Evolutionary conservation across 2,113 vertebrate genomes (phyloP).

Genomic region (Neomonachus schauinslandi): DNA sequence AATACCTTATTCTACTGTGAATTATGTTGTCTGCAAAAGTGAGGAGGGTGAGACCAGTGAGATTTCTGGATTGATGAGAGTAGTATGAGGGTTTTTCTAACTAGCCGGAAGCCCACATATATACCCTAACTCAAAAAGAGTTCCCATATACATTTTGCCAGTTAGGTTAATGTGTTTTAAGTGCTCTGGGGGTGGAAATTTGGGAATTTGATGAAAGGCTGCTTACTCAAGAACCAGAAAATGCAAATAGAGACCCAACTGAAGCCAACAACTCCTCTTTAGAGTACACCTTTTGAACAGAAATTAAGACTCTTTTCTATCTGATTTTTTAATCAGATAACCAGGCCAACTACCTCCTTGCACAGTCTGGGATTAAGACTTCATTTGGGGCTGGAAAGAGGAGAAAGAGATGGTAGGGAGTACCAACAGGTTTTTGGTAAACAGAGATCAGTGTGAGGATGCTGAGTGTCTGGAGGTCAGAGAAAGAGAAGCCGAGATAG

Average conservation of each 20-base stretch:
- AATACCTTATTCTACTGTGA: background rate
- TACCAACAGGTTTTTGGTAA: background rate
- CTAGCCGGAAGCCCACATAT: background rate
- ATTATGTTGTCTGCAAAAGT: background rate
- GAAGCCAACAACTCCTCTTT: background rate
- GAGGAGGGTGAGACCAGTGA: background rate
- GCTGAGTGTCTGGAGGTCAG: background rate
- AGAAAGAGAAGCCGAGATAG: background rate
- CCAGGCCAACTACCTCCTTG: background rate
- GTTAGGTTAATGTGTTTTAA: background rate
- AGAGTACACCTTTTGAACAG: conserved; percentile 7
- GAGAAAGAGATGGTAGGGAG: background rate
- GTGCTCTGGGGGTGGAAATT: background rate
- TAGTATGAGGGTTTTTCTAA: background rate
- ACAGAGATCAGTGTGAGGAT: background rate
- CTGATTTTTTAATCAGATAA: conserved; percentile 52
- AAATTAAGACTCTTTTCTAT: conserved; percentile 49
- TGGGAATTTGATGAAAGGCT: conserved; percentile 7
- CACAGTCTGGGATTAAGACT: conserved; percentile 17
- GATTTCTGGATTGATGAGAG: background rate
- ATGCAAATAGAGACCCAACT: background rate
- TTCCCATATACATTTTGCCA: background rate
- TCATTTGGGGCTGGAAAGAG: background rate
- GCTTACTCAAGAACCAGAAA: conserved; percentile 47
- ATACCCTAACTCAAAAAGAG: background rate